These are phyloP conservation scores for Xerus inauris DNA, from an alignment of 2,113 vertebrate genomes.

Conservation along the genomic window DNA sequence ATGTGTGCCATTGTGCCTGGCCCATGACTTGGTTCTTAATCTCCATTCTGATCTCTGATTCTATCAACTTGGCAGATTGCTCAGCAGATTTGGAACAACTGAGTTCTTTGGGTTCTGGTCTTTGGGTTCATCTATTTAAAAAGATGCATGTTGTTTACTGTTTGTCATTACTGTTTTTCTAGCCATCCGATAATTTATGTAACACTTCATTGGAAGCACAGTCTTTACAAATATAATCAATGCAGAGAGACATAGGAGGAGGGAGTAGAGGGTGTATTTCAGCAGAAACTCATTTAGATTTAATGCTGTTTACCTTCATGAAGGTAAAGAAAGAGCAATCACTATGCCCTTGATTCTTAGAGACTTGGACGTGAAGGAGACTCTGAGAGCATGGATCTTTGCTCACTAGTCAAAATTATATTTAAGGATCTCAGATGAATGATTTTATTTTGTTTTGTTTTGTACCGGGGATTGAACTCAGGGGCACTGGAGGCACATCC, in stretches of 20 bases:
- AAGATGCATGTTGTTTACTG: constrained; percentile 22
- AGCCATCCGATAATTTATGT: constrained; percentile 46
- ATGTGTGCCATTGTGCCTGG: too few species aligned
- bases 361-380: constrained; percentile 35
- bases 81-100: background rate
- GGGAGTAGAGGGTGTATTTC: constrained; percentile 32
- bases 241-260: constrained; percentile 37
- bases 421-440: constrained; percentile 10
- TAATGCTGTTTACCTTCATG: constrained; percentile 66
- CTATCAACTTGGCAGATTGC: background rate
- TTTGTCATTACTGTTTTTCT: constrained; percentile 39
- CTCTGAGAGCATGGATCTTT: background rate
- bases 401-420: constrained; percentile 51
- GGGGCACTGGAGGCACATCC: too few species aligned
- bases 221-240: constrained; percentile 67
- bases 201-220: constrained; percentile 31
- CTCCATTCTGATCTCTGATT: constrained; percentile 19
- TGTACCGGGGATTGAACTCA: too few species aligned
- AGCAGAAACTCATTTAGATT: constrained; percentile 66
- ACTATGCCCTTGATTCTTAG: constrained; percentile 57
- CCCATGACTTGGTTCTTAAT: constrained; percentile 24
- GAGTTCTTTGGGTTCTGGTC: background rate
- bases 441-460: background rate
- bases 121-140: constrained; percentile 48
- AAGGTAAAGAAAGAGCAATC: constrained; percentile 39